A percentile compares a stretch with the other conserved stretches of the same genome.
phyloP scores from a whole-genome alignment of 2,113 vertebrate genomes.

The Talpa occidentalis region DNA sequence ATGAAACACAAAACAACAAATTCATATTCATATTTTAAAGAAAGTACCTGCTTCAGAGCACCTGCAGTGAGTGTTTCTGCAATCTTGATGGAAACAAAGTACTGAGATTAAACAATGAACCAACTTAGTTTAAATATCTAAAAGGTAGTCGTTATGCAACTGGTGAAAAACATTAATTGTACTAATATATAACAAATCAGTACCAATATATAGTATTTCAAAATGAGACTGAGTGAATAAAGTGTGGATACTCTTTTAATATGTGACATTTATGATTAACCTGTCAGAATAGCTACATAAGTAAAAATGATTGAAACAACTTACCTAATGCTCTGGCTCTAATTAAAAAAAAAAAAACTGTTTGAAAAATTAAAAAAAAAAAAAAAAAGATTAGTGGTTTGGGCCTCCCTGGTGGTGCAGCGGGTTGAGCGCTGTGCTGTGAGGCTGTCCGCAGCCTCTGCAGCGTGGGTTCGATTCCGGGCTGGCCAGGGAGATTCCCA shows the following conservation, averaged over 20 bases:
- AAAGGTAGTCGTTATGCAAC: background rate
- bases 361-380: background rate
- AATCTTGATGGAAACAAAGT: background rate
- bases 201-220: background rate
- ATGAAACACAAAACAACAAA: conserved; percentile 32
- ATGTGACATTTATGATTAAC: background rate
- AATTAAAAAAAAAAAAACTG: background rate
- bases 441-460: too few relatives aligned
- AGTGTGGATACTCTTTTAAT: background rate
- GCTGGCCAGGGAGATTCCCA: too few relatives aligned
- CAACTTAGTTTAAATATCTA: background rate
- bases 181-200: background rate
- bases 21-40: background rate
- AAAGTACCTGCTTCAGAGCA: background rate
- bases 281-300: conserved; percentile 9
- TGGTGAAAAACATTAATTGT: conserved; percentile 10
- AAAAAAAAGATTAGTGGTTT: too few relatives aligned
- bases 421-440: too few relatives aligned
- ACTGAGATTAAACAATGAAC: conserved; percentile 26
- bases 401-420: too few relatives aligned
- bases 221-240: background rate
- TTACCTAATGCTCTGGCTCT: background rate
- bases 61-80: background rate
- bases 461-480: too few relatives aligned
- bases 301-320: conserved; percentile 42